Conservation (phyloP, 2,797 vertebrate genomes). For the Poecilia velifera region DNA sequence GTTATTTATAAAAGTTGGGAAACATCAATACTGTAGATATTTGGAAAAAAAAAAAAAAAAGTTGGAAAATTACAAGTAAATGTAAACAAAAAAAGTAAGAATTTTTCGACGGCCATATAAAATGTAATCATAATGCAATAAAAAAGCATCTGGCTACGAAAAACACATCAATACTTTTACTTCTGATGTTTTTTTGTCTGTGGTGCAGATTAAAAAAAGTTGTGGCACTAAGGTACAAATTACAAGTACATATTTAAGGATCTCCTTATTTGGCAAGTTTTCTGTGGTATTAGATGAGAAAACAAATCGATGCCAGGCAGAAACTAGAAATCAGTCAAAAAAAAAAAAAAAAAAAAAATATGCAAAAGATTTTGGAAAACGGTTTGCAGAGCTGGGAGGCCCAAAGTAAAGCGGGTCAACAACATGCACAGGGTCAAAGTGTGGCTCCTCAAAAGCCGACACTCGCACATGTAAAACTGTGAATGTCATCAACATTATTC, state of each 20-base stretch:
- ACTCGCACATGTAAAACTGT: slow-evolving; percentile 14
- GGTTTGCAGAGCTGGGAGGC: slow-evolving; percentile 1
- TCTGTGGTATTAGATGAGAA: background rate
- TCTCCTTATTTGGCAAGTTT: background rate
- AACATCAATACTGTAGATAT: slow-evolving; percentile 22
- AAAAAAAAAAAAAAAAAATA: slow-evolving; percentile 9
- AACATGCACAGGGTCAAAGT: slow-evolving; percentile 50
- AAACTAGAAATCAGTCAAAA: background rate
- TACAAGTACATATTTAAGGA: background rate
- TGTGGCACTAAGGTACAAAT: background rate
- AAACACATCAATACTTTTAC: background rate
- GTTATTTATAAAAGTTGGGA: slow-evolving; percentile 49
- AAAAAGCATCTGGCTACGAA: background rate
- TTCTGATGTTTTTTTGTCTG: background rate
- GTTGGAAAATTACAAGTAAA: background rate
- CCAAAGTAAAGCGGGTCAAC: slow-evolving; percentile 18
- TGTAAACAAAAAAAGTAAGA: background rate
- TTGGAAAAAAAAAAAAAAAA: too few relatives aligned
- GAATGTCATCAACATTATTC: slow-evolving; percentile 22
- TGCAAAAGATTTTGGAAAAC: slow-evolving; percentile 20
- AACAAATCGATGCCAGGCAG: background rate
- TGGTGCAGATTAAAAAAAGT: background rate
- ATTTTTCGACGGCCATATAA: background rate
- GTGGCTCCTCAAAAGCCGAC: slow-evolving; percentile 3
- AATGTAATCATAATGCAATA: background rate